Percentiles rank a stretch among this genome's conserved stretches.
These are phyloP conservation scores for Psilopsiagon aurifrons DNA, from an alignment of 2,113 vertebrate species.

Conservation along the genomic window DNA sequence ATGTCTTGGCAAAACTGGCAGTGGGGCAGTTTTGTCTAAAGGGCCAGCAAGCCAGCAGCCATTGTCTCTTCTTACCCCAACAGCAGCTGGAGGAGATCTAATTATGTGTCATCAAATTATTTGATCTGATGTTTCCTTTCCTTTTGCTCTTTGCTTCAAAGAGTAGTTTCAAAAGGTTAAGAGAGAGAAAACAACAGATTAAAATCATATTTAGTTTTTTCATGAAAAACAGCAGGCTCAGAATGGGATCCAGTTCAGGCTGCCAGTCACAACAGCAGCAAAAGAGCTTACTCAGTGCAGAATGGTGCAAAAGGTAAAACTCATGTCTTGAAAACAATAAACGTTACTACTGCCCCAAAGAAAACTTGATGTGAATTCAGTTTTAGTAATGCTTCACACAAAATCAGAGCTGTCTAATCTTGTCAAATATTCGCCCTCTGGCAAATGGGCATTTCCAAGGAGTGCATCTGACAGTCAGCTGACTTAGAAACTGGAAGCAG, in stretches of 20 bases:
- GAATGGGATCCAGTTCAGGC: neutral
- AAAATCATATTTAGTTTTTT: neutral
- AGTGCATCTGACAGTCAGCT: neutral
- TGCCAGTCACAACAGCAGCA: neutral
- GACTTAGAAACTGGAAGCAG: neutral
- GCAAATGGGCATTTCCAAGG: neutral
- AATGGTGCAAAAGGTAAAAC: neutral
- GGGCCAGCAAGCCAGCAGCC: neutral
- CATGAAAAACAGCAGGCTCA: neutral
- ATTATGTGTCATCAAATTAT: neutral
- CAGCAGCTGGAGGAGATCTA: neutral
- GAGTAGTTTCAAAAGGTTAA: neutral
- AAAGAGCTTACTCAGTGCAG: neutral
- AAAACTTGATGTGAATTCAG: neutral
- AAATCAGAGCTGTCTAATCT: neutral
- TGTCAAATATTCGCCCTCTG: neutral
- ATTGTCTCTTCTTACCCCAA: neutral
- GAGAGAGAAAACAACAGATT: neutral
- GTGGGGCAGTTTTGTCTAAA: accelerated
- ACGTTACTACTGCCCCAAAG: neutral
- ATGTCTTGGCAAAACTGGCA: neutral
- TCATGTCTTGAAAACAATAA: neutral
- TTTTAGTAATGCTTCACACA: neutral
- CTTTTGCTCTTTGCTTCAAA: neutral
- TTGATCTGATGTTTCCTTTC: neutral